Base-by-base conservation (phyloP, 1,140 invertebrate genomes). In the Drosophila orosa region DNA sequence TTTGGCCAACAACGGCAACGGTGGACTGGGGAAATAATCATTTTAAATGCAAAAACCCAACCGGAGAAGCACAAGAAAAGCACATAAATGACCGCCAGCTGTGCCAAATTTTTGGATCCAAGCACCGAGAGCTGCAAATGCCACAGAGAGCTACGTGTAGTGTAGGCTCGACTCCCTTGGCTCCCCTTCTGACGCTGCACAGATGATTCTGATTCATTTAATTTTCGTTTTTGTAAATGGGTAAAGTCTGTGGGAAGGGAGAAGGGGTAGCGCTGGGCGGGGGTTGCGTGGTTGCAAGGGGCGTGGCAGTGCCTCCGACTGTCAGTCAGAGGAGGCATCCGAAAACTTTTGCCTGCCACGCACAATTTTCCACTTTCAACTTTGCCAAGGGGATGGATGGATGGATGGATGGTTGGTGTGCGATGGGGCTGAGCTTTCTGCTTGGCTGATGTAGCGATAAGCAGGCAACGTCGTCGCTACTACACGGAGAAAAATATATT, bases 341-440 rank as follows among this genome's bases (percentile, higher is more conserved):
- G 55, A 65, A 73, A 87, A 86, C 80, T 86, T 86, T 87, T 87
- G 84, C 76, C 84, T 87, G 83, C 83, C 76, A 83, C 83, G 84
- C 83, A 87, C 83, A 87, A 87, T 89, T 87, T 87, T 87, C 83
- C 84, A 87, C 84, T 89, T 87, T 87, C 84, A 87, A 87, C 76
- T 87, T 87, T 78, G 25, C 33, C 61, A 55, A 39, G 19, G 22
- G 47, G 27, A 13, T 15, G 33, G 56, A 12, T 35, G 44, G 44
- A 6, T n/a, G 42, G 40, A 13, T 27, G 35, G 35, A 12, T 45
- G 40, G 54, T 27, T 42, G 39, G 54, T 56, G 31, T 15, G 39
- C 15, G 37, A 10, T 57, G 66, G 68, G 71, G 72, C 67, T 87
- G 78, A 80, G 84, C 84, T 87, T 89, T 84, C 80, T 89, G 84